These are phyloP conservation scores for Chouioia cunea DNA, from an alignment of 2,888 invertebrate genomes.

Conservation along the genomic window DNA sequence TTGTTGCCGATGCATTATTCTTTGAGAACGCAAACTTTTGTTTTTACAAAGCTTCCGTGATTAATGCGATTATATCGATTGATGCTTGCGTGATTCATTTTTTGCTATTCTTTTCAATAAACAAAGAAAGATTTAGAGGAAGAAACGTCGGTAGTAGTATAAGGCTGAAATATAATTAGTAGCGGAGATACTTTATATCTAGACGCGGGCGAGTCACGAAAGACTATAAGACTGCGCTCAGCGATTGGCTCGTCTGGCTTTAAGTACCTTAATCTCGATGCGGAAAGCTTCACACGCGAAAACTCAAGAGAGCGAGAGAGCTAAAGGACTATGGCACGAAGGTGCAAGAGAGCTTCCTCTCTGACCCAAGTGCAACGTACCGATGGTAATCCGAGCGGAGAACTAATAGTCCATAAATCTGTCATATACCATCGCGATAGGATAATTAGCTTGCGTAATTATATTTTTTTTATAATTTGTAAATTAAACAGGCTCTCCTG, in stretches of 20 bases:
- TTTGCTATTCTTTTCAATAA: too few relatives aligned
- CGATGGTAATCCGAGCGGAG: slow-evolving; percentile 51
- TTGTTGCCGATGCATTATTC: slow-evolving; percentile 33
- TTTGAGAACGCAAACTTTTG: neutral
- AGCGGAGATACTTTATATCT: slow-evolving; percentile 15
- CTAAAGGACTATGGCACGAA: slow-evolving; percentile 25
- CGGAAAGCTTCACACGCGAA: slow-evolving; percentile 40
- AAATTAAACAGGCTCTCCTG: neutral
- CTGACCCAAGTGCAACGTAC: slow-evolving; percentile 28
- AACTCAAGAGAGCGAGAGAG: neutral
- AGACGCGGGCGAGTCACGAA: slow-evolving; percentile 3
- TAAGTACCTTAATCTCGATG: slow-evolving; percentile 42
- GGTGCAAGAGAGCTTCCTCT: slow-evolving; percentile 25
- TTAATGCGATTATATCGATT: slow-evolving; percentile 28
- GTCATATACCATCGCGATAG: slow-evolving; percentile 33
- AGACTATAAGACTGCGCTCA: neutral
- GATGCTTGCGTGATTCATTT: too few relatives aligned
- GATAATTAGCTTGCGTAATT: slow-evolving; percentile 34
- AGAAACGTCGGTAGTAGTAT: too few relatives aligned
- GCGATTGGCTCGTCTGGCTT: neutral
- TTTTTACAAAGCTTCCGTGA: slow-evolving; percentile 1
- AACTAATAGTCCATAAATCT: slow-evolving; percentile 47
- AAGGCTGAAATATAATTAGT: slow-evolving; percentile 30
- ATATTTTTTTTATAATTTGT: neutral
- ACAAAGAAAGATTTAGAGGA: too few relatives aligned